Evolutionary conservation across 1,140 invertebrate genomes (phyloP), one percentile per base, ranked within the genome.

Genomic region (Matsumurasca onukii): DNA sequence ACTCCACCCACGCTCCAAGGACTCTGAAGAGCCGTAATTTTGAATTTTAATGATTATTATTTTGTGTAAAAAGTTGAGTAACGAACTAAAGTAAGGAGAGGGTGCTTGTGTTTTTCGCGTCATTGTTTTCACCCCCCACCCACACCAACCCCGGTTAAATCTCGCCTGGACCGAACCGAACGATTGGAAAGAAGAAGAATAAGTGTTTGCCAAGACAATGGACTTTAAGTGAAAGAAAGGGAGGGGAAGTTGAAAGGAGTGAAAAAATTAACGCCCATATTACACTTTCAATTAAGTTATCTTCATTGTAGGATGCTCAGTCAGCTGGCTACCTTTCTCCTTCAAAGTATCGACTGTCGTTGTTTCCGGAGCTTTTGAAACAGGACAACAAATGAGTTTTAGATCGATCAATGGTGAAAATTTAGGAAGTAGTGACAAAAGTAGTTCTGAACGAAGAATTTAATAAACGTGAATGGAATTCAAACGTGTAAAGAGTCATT

Each of bases 261-360:
- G 29, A 63, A 63, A 63, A 63, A 63, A 63, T 63, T 63, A 63
- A 63, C 61, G 61, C 61, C 61, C 61, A 31, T 63, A 31, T 63
- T 63, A 63, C 61, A 63, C 61, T 63, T 63, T 63, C 61, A 63
- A 63, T 63, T 63, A 63, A 63, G 29, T 63, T 55, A 55, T 9
- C 51, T 20, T 20, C 22, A 55, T 55, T 55, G 51, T 55, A 13
- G 39, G 39, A n/a, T n/a, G n/a, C n/a, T n/a, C n/a, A n/a, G n/a
- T n/a, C n/a, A n/a, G n/a, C n/a, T n/a, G n/a, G n/a, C n/a, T n/a
- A n/a, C n/a, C n/a, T n/a, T n/a, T n/a, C n/a, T n/a, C n/a, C n/a
- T n/a, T n/a, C n/a, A n/a, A n/a, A n/a, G n/a, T n/a, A n/a, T n/a
- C n/a, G n/a, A n/a, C n/a, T n/a, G n/a, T n/a, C n/a, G n/a, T n/a